Conservation (phyloP, 2,888 invertebrate species). For the Autographa pulchrina region DNA sequence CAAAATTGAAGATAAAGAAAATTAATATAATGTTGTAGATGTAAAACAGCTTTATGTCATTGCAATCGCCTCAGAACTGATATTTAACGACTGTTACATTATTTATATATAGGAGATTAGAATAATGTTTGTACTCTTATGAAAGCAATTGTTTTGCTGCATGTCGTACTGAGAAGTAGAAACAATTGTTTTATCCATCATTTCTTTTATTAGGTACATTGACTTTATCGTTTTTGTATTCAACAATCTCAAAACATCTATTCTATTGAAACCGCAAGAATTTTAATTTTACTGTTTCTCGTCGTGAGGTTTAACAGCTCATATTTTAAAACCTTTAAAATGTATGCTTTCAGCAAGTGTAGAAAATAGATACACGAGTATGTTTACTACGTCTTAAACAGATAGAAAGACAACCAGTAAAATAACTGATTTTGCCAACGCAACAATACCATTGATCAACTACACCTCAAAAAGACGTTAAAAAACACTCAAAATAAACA, state of each 20-base stretch:
- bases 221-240: not conserved
- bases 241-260: not conserved
- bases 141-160: conserved; percentile 63
- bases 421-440: not conserved
- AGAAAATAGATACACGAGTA: not conserved
- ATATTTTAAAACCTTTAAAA: not conserved
- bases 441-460: not conserved
- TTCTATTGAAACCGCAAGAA: not conserved
- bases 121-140: conserved; percentile 77
- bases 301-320: not conserved
- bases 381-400: not conserved
- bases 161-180: conserved; percentile 32
- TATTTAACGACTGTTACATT: conserved; percentile 83
- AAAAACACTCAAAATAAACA: not conserved
- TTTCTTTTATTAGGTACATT: not conserved
- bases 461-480: conserved; percentile 8
- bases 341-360: not conserved
- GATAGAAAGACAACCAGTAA: not conserved
- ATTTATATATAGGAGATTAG: conserved; percentile 84
- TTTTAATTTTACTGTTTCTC: not conserved
- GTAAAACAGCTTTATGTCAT: conserved; percentile 80
- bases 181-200: not conserved
- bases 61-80: conserved; percentile 83
- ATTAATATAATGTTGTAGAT: conserved; percentile 67
- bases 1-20: conserved; percentile 45